Evolutionary conservation across 2,888 invertebrate genomes (phyloP).

Genomic region (Koerneria pararmatus): DNA sequence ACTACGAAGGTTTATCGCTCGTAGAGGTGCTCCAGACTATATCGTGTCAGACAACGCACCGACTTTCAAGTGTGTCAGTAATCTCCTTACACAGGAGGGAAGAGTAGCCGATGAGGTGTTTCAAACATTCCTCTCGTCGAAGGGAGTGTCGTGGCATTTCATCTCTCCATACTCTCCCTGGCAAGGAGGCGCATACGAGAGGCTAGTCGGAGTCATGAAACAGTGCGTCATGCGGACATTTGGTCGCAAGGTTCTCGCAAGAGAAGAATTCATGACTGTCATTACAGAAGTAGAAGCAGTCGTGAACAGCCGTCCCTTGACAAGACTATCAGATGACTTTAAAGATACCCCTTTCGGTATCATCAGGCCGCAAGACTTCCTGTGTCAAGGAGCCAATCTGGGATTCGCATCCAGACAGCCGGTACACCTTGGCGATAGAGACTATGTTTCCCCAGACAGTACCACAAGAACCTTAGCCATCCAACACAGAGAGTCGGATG

Average conservation of each 20-base stretch:
- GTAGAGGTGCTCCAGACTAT: constrained; percentile 53
- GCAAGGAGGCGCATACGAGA: constrained; percentile 63
- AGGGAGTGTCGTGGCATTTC: constrained; percentile 51
- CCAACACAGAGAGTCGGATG: too few species aligned
- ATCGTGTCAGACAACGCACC: constrained; percentile 60
- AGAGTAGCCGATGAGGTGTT: not conserved
- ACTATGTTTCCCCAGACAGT: too few species aligned
- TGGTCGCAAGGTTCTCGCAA: not conserved
- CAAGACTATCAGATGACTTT: not conserved
- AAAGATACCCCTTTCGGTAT: too few species aligned
- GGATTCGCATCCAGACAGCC: too few species aligned
- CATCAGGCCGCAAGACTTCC: too few species aligned
- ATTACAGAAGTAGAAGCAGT: constrained; percentile 13
- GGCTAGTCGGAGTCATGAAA: constrained; percentile 52
- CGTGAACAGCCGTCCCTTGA: constrained; percentile 5
- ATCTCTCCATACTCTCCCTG: constrained; percentile 61
- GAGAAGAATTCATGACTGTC: not conserved
- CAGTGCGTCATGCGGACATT: not conserved
- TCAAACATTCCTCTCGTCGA: constrained; percentile 11
- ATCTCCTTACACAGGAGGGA: too few species aligned
- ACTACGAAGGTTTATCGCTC: constrained; percentile 56
- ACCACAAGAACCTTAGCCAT: too few species aligned
- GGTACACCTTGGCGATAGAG: too few species aligned
- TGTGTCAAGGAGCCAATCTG: too few species aligned
- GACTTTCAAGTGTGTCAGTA: constrained; percentile 60